A percentile compares a stretch with the other conserved stretches of the same genome.
phyloP scores from a whole-genome alignment of 2,888 invertebrate genomes.

The Nymphalis polychloros region DNA sequence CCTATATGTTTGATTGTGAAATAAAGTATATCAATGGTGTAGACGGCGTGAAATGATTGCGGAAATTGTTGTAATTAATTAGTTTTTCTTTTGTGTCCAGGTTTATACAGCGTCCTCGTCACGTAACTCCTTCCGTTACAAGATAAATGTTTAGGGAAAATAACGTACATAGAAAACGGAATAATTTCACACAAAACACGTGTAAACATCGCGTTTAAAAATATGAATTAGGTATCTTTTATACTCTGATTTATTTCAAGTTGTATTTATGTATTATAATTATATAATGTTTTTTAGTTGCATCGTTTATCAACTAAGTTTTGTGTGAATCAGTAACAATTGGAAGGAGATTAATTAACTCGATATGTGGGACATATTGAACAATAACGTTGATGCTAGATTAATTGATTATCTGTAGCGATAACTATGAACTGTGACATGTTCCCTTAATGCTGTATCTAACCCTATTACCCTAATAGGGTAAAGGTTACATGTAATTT shows the following conservation, averaged over 20 bases:
- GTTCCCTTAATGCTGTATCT: constrained; percentile 12
- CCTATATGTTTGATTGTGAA: not conserved
- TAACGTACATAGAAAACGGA: constrained; percentile 1
- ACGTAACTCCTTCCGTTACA: constrained; percentile 19
- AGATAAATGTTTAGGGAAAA: constrained; percentile 21
- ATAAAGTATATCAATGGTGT: constrained; percentile 16
- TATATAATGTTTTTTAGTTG: not conserved
- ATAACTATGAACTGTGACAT: constrained; percentile 13
- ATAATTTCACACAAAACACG: not conserved
- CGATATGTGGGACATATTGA: constrained; percentile 15
- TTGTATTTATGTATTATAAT: too few relatives aligned
- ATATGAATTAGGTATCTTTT: too few relatives aligned
- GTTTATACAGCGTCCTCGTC: constrained; percentile 21
- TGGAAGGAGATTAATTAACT: constrained; percentile 19
- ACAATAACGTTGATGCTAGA: constrained; percentile 23
- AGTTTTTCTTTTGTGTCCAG: constrained; percentile 15
- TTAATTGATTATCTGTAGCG: constrained; percentile 18
- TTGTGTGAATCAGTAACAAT: constrained; percentile 4
- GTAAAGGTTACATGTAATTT: too few relatives aligned
- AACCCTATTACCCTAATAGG: not conserved
- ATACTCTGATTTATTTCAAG: too few relatives aligned
- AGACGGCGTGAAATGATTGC: not conserved
- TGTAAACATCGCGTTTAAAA: not conserved
- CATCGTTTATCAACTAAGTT: not conserved
- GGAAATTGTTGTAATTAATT: constrained; percentile 28